Percentiles rank a stretch among this genome's conserved stretches.
phyloP scores from a whole-genome alignment of 2,797 vertebrate species.

The Crocodylus rhombifer region DNA sequence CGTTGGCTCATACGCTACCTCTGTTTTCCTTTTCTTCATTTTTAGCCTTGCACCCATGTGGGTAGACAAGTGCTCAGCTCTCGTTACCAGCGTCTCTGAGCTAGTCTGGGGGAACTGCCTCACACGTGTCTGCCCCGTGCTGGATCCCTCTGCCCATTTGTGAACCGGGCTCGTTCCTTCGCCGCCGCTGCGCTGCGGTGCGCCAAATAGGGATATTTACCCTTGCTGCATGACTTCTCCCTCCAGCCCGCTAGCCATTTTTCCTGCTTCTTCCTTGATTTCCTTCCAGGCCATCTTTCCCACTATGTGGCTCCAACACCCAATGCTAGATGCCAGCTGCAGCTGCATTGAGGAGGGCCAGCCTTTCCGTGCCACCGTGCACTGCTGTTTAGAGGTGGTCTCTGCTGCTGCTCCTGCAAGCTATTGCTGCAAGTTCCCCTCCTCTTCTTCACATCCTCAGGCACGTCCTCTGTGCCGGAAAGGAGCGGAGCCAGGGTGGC shows the following conservation, averaged over 20 bases:
- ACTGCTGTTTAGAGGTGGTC: too few species aligned
- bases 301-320: too few species aligned
- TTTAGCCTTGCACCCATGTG: neutral
- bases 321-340: too few species aligned
- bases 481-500: neutral
- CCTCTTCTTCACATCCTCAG: neutral
- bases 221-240: neutral
- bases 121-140: neutral
- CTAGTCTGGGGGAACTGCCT: neutral
- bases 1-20: neutral
- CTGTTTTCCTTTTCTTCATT: neutral
- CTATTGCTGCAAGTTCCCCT: neutral
- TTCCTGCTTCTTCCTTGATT: neutral
- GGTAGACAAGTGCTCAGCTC: too few species aligned
- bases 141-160: neutral
- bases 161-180: neutral
- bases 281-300: neutral
- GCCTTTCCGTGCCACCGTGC: too few species aligned
- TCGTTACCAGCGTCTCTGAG: neutral
- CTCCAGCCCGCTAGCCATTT: neutral
- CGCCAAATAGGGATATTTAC: neutral
- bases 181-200: too few species aligned
- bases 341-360: too few species aligned
- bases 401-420: too few species aligned
- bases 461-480: neutral